These are phyloP conservation scores for Lycaon pictus DNA, from an alignment of 2,113 vertebrate species.

Conservation along the genomic window DNA sequence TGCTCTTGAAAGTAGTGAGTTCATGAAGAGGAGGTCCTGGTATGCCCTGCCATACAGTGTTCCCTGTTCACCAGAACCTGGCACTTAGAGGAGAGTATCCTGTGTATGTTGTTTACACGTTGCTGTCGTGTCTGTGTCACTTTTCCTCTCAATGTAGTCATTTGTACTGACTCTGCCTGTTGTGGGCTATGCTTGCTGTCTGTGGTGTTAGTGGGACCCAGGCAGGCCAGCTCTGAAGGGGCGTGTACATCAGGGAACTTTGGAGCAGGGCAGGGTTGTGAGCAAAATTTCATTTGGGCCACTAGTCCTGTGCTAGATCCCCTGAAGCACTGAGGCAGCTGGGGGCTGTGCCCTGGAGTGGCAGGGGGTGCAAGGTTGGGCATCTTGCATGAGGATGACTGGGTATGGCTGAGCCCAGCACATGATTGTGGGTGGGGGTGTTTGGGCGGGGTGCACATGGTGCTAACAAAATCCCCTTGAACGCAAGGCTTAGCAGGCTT, in stretches of 20 bases:
- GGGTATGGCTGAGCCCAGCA: neutral
- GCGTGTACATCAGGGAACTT: neutral
- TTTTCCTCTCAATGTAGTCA: neutral
- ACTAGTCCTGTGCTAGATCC: neutral
- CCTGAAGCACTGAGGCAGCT: neutral
- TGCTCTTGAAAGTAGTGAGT: neutral
- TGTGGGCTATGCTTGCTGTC: neutral
- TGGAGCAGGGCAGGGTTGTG: neutral
- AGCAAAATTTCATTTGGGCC: neutral
- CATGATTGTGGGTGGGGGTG: neutral
- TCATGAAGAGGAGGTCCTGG: neutral
- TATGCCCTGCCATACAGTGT: neutral
- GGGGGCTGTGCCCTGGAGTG: neutral
- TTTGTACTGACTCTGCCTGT: neutral
- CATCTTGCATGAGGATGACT: neutral
- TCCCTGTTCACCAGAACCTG: neutral
- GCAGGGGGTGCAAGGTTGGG: neutral
- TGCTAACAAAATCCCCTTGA: neutral
- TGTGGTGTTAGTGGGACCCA: neutral
- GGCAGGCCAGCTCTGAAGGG: neutral
- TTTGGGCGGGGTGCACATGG: accelerated
- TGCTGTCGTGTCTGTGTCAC: neutral
- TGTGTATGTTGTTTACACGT: neutral
- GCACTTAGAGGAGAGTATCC: neutral
- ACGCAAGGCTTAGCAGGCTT: neutral